Evolutionary conservation across 2,113 vertebrate species (phyloP).

Genomic region (Glareola pratincola): DNA sequence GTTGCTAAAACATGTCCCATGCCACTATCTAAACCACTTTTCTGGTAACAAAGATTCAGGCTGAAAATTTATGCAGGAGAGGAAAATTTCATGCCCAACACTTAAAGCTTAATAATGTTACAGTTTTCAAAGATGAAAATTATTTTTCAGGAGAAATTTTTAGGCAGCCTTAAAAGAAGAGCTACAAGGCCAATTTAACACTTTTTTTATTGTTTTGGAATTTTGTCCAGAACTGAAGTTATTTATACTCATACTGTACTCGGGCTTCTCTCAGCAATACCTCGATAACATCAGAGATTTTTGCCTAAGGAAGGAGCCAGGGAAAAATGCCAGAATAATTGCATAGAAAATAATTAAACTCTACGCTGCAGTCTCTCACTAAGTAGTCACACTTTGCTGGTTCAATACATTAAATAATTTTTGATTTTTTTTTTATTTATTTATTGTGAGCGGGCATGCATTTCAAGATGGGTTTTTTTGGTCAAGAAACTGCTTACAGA

Average conservation of each 20-base stretch:
- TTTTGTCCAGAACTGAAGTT: background rate
- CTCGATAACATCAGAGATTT: background rate
- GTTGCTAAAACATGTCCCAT: background rate
- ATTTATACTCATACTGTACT: background rate
- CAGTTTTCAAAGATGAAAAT: background rate
- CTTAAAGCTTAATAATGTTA: background rate
- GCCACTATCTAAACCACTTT: background rate
- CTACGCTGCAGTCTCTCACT: background rate
- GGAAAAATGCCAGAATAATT: background rate
- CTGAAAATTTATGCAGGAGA: background rate
- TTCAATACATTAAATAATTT: background rate
- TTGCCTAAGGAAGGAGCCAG: background rate
- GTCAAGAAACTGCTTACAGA: background rate
- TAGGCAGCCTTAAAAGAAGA: background rate
- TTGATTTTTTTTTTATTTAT: background rate
- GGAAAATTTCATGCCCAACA: background rate
- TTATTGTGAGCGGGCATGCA: background rate
- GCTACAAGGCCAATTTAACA: background rate
- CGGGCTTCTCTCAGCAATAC: background rate
- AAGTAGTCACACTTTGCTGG: background rate
- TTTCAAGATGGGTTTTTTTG: background rate
- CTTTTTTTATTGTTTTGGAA: background rate
- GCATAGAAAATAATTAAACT: background rate
- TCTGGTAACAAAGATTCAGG: background rate
- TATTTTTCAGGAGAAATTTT: background rate